Evolutionary conservation across 1,140 invertebrate species (phyloP).

Genomic region (Caenorhabditis remanei): DNA sequence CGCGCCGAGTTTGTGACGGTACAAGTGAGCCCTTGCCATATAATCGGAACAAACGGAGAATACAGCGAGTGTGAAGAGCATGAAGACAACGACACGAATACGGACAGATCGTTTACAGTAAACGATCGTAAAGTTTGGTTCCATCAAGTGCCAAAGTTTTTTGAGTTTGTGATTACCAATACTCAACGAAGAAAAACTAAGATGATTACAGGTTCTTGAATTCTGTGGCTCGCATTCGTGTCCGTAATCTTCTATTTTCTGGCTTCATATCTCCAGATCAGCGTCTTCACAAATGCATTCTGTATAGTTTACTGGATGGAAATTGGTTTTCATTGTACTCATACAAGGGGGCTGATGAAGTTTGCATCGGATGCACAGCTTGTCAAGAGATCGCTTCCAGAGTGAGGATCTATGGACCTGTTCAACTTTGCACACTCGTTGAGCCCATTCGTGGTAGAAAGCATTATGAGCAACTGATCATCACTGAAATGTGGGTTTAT

Average conservation of each 20-base stretch:
- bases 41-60: constrained; percentile 5
- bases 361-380: constrained; percentile 22
- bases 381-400: constrained; percentile 19
- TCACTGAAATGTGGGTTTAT: constrained; percentile 17
- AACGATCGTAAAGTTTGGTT: not conserved
- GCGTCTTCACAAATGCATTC: constrained; percentile 18
- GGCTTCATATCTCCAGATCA: constrained; percentile 9
- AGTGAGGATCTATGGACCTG: constrained; percentile 19
- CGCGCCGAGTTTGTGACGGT: not conserved
- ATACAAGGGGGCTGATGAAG: constrained; percentile 24
- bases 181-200: too few species aligned
- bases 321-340: constrained; percentile 5
- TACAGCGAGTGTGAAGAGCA: not conserved
- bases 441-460: not conserved
- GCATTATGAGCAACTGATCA: constrained; percentile 22
- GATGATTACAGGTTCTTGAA: constrained; percentile 5
- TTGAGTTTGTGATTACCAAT: not conserved
- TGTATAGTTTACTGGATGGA: not conserved
- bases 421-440: constrained; percentile 29
- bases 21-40: not conserved
- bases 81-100: not conserved
- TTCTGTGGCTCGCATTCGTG: constrained; percentile 25
- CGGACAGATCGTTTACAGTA: not conserved
- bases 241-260: constrained; percentile 44
- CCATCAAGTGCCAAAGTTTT: not conserved